Evolutionary conservation across 2,797 vertebrate species (phyloP).

Genomic region (Cirrhinus molitorella): DNA sequence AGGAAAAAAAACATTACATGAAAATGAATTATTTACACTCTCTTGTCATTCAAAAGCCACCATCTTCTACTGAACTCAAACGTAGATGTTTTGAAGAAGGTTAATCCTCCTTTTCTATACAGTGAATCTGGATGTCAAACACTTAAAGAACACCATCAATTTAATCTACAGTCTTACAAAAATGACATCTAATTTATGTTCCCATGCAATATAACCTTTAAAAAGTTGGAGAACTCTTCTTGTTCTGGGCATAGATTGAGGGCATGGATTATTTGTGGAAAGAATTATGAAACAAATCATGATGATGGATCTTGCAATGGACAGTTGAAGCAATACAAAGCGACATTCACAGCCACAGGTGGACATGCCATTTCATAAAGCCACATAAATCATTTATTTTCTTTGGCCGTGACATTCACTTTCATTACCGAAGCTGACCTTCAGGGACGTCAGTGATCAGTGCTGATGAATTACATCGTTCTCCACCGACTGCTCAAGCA

Average conservation of each 20-base stretch:
- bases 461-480: constrained; percentile 21
- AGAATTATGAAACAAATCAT: constrained; percentile 26
- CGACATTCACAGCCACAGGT: not conserved
- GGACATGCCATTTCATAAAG: constrained; percentile 15
- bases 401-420: not conserved
- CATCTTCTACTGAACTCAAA: not conserved
- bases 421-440: constrained; percentile 25
- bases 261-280: not conserved
- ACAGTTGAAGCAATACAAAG: not conserved
- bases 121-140: not conserved
- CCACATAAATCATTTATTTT: not conserved
- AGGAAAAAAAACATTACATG: not conserved
- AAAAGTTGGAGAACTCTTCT: not conserved
- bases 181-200: not conserved
- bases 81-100: constrained; percentile 5
- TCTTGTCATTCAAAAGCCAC: not conserved
- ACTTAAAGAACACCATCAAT: not conserved
- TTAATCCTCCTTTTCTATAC: not conserved
- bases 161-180: not conserved
- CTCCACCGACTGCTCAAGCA: not conserved
- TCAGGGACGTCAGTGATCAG: constrained; percentile 20
- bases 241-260: not conserved
- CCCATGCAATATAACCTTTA: not conserved
- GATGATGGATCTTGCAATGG: constrained; percentile 24
- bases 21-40: not conserved